Evolutionary conservation across 2,888 invertebrate genomes (phyloP), one percentile per base, ranked within the genome.

Genomic region (Hemistola chrysoprasaria): DNA sequence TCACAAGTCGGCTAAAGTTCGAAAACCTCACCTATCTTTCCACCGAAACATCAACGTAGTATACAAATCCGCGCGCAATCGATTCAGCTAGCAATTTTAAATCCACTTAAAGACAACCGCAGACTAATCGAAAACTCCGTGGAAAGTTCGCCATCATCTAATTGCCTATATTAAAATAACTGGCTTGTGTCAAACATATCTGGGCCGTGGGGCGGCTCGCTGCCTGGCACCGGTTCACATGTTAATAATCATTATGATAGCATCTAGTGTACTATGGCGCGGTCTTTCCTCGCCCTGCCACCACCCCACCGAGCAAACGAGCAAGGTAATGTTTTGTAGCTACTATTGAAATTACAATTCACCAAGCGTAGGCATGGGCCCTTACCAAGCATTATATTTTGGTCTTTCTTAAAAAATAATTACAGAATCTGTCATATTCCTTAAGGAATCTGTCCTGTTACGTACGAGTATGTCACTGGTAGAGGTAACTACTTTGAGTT

Each of bases 241-340:
- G 86, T 88, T 86, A 86, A 87, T 88, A 86, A 87, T 87, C 86
- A 84, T 87, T 85, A 83, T 86, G 86, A 87, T 88, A 86, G 75
- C 78, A 87, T 87, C 87, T 84, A 87, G 85, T 85, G 78, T 83
- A 80, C 86, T 84, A 83, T 83, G 81, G 83, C 78, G 74, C 62
- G 62, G 69, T 60, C 70, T 70, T 66, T 62, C 70, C 74, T 67
- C 71, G 56, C 63, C 59, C 62, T 53, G 29, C 58, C 63, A 26
- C 38, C 37, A 11, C 32, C 40, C 33, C 40, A 37, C 34, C 34
- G 42, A 40, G 30, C 42, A 33, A 56, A 51, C 50, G 47, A 55
- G 50, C 47, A 47, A 54, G 44, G 50, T 54, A 53, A 58, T 56
- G 54, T 56, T 58, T 59, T 56, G 50, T 46, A 53, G 47, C 49